Percentiles rank a stretch among this genome's conserved stretches.
Conservation (phyloP, 2,888 invertebrate species). For the Brachylomia viminalis region DNA sequence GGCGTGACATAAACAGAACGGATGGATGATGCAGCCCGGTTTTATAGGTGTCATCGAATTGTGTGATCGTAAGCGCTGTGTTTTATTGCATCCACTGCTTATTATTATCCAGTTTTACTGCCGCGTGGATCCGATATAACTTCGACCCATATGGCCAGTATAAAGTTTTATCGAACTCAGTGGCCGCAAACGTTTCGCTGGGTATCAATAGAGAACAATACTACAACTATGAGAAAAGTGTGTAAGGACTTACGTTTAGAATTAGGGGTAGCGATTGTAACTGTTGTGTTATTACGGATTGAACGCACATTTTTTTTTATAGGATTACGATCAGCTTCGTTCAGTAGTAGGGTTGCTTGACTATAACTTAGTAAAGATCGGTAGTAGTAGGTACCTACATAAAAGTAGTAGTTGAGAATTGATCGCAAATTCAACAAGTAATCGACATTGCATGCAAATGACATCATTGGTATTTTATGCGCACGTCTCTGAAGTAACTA, state of each 20-base stretch:
- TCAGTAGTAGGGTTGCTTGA: neutral
- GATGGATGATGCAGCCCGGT: slow-evolving; percentile 75
- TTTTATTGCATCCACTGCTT: slow-evolving; percentile 81
- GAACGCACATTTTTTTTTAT: neutral
- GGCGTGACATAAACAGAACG: slow-evolving; percentile 75
- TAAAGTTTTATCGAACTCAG: slow-evolving; percentile 56
- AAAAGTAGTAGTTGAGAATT: neutral
- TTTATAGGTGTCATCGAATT: slow-evolving; percentile 82
- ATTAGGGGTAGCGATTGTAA: slow-evolving; percentile 21
- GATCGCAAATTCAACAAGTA: slow-evolving; percentile 4
- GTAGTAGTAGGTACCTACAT: neutral
- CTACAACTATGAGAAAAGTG: slow-evolving; percentile 38
- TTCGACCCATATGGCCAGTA: slow-evolving; percentile 36
- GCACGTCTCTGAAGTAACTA: neutral
- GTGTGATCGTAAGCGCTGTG: slow-evolving; percentile 77
- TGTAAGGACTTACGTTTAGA: slow-evolving; percentile 10
- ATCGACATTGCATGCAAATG: neutral
- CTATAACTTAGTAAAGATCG: neutral
- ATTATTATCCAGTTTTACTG: slow-evolving; percentile 79
- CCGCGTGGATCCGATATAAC: slow-evolving; percentile 59
- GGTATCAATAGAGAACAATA: slow-evolving; percentile 54
- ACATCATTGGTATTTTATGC: slow-evolving; percentile 1
- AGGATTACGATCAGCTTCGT: slow-evolving; percentile 9
- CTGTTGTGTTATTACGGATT: slow-evolving; percentile 17
- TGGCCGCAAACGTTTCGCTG: slow-evolving; percentile 33